Conservation (phyloP, 1,140 invertebrate genomes). For the Parapsyche elsis region DNA sequence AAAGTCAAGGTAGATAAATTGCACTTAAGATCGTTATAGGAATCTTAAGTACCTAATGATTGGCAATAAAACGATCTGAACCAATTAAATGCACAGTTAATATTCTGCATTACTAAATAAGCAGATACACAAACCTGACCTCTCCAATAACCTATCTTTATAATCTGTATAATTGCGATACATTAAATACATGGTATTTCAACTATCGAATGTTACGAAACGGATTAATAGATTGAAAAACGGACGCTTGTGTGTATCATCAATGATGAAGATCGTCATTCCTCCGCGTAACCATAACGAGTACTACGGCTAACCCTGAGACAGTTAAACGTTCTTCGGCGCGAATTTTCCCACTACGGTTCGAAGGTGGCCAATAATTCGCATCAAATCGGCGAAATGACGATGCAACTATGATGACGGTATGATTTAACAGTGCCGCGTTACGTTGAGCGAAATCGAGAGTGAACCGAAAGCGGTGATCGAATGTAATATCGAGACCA, state of each 20-base stretch:
- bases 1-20: too few species aligned
- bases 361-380: background rate
- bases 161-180: background rate
- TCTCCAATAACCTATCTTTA: too few species aligned
- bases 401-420: background rate
- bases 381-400: background rate
- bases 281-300: too few species aligned
- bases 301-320: background rate
- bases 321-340: background rate
- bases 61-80: too few species aligned
- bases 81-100: too few species aligned
- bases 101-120: too few species aligned
- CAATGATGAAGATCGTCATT: too few species aligned
- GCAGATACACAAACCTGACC: too few species aligned
- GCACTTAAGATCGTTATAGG: too few species aligned
- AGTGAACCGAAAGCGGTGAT: slow-evolving; percentile 9
- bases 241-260: too few species aligned
- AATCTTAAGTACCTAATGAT: too few species aligned
- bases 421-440: background rate
- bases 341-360: background rate
- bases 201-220: background rate
- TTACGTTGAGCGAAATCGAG: slow-evolving; percentile 18
- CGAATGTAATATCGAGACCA: background rate
- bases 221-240: background rate
- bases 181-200: background rate